These are phyloP conservation scores for Leptinotarsa texana DNA, from an alignment of 1,140 invertebrate genomes.

Conservation along the genomic window DNA sequence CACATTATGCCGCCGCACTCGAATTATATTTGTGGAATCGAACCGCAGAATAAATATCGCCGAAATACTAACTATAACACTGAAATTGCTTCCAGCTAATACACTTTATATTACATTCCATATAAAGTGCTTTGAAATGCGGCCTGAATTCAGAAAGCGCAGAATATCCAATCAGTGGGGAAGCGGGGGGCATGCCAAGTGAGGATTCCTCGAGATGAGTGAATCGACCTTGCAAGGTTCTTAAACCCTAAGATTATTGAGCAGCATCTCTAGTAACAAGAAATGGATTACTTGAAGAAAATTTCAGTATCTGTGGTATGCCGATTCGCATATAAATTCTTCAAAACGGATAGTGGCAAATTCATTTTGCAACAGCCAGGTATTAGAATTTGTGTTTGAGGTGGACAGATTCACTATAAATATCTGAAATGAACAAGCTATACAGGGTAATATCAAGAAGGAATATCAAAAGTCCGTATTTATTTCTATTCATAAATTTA, in stretches of 20 bases:
- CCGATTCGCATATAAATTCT: neutral
- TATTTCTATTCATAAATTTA: too few species aligned
- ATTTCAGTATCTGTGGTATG: neutral
- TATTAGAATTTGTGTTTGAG: too few species aligned
- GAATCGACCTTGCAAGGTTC: slow-evolving; percentile 6
- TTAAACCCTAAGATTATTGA: slow-evolving; percentile 1
- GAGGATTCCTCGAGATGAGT: neutral
- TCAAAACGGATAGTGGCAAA: neutral
- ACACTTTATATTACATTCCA: neutral
- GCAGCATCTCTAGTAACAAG: neutral
- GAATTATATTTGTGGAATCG: too few species aligned
- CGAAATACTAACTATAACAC: too few species aligned
- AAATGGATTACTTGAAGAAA: neutral
- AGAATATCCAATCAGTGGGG: slow-evolving; percentile 2
- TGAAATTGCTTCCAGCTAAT: too few species aligned
- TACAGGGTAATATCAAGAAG: too few species aligned
- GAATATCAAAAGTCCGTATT: too few species aligned
- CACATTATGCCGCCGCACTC: too few species aligned
- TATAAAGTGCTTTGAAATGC: neutral
- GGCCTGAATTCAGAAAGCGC: neutral
- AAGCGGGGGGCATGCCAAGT: neutral
- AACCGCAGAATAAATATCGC: too few species aligned
- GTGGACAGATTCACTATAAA: too few species aligned
- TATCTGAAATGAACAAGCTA: too few species aligned
- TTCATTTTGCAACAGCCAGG: too few species aligned